Evolutionary conservation across 2,113 vertebrate genomes (phyloP), one percentile per base, ranked within the genome.

Genomic region (Caretta caretta): DNA sequence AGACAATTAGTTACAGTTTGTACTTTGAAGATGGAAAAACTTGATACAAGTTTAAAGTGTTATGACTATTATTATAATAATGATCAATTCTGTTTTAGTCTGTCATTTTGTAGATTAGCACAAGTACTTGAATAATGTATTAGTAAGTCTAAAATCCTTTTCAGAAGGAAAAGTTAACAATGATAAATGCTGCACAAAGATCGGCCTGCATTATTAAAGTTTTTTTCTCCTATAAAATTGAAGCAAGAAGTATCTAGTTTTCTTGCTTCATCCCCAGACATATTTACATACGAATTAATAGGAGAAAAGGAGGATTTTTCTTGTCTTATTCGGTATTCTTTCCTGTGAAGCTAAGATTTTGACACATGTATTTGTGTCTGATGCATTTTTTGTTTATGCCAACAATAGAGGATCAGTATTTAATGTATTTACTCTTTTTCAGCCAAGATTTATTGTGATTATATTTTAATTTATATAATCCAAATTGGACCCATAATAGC

Each of bases 1-100:
- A 54, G 81, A 83, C 22, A 85, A 3, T 46, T 83, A 46, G 22
- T 93, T 72, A 38, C 90, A 83, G 62, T 82, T 82, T 17, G 7
- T 76, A 7, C 5, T 91, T 85, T 79, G 46, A 90, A 87, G 20
- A 83, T 84, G 31, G 31, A n/a, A 90, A 92, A 94, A 91, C 93
- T 14, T 69, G 9, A 9, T 16, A 59, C 38, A 78, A 87, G 4
- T 84, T 11, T 91, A 75, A 85, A 91, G 83, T 83, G 75, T 48
- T 78, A 48, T 46, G 75, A 48, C 69, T 38, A 27, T 5, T 84
- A 0, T 20, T 88, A 42, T 65, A 82, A 31, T 1, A 85, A 86
- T 0, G 1, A 80, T 50, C 35, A n/a, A 4, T 87, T 49, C 10
- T 3, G n/a, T 38, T 46, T 50, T 79, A 92, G 25, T 87, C 5